phyloP scores from a whole-genome alignment of 2,113 vertebrate species.

The Drymodes brunneopygia region DNA sequence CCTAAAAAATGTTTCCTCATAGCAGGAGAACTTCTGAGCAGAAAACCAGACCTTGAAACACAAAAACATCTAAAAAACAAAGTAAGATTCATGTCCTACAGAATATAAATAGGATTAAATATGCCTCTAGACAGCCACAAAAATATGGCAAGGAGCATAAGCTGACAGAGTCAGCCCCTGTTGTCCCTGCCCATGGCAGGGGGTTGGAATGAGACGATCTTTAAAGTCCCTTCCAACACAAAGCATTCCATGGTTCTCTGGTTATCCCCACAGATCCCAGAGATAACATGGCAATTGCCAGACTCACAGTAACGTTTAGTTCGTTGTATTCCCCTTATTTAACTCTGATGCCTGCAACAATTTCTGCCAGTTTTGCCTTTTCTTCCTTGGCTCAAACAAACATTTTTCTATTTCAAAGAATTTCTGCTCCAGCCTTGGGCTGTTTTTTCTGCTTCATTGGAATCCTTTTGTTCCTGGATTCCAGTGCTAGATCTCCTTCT shows the following conservation, averaged over 20 bases:
- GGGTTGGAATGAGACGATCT: background rate
- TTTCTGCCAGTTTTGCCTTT: background rate
- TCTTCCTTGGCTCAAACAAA: background rate
- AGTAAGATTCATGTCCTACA: background rate
- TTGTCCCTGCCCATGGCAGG: background rate
- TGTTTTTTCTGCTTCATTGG: background rate
- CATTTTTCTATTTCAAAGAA: background rate
- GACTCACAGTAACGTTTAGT: background rate
- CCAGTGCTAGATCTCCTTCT: background rate
- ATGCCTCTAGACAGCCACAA: background rate
- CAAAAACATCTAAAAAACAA: background rate
- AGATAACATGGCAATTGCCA: background rate
- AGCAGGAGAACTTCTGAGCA: background rate
- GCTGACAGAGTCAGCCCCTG: background rate
- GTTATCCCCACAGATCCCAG: background rate
- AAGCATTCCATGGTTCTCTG: background rate
- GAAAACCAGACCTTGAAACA: background rate
- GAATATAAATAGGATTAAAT: background rate
- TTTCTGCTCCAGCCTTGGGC: background rate
- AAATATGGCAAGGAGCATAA: background rate
- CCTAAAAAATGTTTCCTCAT: background rate
- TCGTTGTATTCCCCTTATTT: background rate
- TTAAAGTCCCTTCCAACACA: background rate
- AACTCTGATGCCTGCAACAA: background rate
- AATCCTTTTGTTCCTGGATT: background rate